Evolutionary conservation across 2,797 vertebrate genomes (phyloP).

Genomic region (Sardinella longiceps): DNA sequence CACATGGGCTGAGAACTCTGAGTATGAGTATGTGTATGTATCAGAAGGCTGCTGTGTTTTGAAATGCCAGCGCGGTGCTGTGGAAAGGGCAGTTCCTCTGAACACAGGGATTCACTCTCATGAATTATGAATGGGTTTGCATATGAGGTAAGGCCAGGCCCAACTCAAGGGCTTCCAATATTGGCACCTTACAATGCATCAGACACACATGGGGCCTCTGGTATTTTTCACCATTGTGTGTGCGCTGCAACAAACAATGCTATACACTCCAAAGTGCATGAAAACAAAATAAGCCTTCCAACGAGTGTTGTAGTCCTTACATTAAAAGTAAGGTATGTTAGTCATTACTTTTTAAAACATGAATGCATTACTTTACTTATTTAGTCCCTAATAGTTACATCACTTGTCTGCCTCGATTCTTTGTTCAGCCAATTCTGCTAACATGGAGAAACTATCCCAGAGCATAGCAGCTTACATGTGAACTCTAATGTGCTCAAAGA

Average conservation of each 20-base stretch:
- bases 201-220: neutral
- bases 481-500: no score
- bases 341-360: no score
- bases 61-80: neutral
- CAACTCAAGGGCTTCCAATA: neutral
- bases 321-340: no score
- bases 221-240: neutral
- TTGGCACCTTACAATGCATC: neutral
- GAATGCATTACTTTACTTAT: no score
- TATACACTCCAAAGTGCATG: neutral
- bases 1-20: neutral
- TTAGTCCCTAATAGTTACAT: no score
- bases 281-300: neutral
- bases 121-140: slow-evolving; percentile 21
- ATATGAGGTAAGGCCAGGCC: neutral
- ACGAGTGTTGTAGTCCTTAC: neutral
- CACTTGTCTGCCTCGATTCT: no score
- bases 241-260: neutral
- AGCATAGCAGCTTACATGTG: no score
- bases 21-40: neutral
- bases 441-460: no score
- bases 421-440: no score
- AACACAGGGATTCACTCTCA: neutral
- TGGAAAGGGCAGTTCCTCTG: slow-evolving; percentile 1
- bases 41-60: neutral